These are phyloP conservation scores for Aricia agestis DNA, from an alignment of 1,140 invertebrate genomes.

Conservation along the genomic window DNA sequence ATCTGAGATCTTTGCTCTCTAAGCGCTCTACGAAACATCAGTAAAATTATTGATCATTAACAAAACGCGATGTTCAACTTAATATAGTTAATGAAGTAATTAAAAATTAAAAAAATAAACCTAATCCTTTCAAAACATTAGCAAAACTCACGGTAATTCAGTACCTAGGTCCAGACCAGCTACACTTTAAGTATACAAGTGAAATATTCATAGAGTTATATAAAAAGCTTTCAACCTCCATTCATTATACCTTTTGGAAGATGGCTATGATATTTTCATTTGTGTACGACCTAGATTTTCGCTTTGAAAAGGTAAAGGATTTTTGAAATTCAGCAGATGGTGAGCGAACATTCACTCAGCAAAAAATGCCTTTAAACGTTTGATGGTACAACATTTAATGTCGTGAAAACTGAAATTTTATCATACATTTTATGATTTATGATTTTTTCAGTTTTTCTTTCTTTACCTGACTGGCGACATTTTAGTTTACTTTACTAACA, in stretches of 20 bases:
- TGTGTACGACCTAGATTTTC: constrained; percentile 26
- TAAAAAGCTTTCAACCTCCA: constrained; percentile 22
- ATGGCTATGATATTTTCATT: constrained; percentile 24
- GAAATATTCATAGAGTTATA: constrained; percentile 21
- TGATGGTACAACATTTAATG: background rate
- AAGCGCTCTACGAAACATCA: no score
- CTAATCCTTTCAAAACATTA: no score
- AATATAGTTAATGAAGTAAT: no score
- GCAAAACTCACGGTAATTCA: no score
- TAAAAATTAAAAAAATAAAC: no score
- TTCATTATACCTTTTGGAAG: constrained; percentile 26
- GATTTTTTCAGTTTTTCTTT: background rate
- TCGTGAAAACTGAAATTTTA: background rate
- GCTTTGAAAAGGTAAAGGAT: constrained; percentile 22
- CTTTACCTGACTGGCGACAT: background rate
- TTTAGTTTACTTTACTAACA: no score
- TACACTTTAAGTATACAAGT: background rate
- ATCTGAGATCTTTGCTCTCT: no score
- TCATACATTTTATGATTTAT: background rate
- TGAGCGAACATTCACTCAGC: constrained; percentile 11
- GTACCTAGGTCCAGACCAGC: no score
- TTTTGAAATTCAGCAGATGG: constrained; percentile 24
- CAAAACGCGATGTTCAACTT: no score
- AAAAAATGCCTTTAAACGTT: constrained; percentile 15
- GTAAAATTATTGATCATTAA: no score